These are phyloP conservation scores for Chelonus insularis DNA, from an alignment of 1,140 invertebrate species.

Conservation along the genomic window DNA sequence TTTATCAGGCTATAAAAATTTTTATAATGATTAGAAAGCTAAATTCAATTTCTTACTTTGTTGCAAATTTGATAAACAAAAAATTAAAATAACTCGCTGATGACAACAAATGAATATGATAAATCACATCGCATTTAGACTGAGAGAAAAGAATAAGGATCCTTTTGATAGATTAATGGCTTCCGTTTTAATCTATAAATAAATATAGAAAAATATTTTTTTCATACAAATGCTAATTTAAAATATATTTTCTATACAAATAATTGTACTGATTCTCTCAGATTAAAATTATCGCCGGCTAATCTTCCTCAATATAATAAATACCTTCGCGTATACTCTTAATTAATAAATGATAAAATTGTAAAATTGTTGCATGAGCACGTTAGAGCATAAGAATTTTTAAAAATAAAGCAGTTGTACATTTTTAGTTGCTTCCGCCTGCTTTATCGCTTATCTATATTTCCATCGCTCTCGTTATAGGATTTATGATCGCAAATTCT, in stretches of 20 bases:
- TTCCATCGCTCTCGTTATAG: background rate
- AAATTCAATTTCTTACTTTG: background rate
- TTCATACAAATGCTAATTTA: too few relatives aligned
- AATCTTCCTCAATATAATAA: background rate
- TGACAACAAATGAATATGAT: too few relatives aligned
- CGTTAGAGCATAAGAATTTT: constrained; percentile 4
- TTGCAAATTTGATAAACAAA: too few relatives aligned
- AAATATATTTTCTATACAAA: background rate
- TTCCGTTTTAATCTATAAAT: too few relatives aligned
- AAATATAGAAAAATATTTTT: too few relatives aligned
- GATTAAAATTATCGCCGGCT: background rate
- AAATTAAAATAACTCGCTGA: too few relatives aligned
- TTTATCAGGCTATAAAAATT: too few relatives aligned
- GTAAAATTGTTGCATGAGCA: constrained; percentile 17
- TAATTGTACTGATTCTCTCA: background rate
- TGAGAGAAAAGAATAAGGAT: too few relatives aligned
- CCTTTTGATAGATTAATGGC: too few relatives aligned
- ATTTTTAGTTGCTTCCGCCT: constrained; percentile 7
- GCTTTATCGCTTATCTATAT: constrained; percentile 6
- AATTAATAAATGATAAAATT: background rate
- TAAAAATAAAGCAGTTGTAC: background rate
- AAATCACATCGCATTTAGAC: too few relatives aligned
- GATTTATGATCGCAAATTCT: background rate
- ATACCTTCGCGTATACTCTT: too few relatives aligned
- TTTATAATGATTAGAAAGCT: background rate